Conservation (phyloP, 2,797 vertebrate genomes). For the Pygocentrus nattereri region DNA sequence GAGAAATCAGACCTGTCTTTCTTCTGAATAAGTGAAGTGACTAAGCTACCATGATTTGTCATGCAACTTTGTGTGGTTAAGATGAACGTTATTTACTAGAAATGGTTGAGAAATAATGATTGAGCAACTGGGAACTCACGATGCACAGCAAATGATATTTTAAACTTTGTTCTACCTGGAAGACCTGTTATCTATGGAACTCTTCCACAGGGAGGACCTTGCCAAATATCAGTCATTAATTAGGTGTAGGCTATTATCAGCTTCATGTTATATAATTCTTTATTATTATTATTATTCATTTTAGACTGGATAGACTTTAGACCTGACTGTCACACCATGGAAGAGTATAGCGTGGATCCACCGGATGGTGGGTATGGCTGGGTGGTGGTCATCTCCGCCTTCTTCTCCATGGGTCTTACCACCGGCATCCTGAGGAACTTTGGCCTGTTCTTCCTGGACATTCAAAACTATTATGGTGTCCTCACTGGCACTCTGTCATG, state of each 20-base stretch:
- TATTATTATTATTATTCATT: neutral
- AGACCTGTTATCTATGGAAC: neutral
- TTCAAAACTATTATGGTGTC: slow-evolving; percentile 79
- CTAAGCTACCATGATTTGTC: neutral
- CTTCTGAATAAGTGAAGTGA: no score
- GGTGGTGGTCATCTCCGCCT: slow-evolving; percentile 80
- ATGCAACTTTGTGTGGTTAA: neutral
- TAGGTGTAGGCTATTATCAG: neutral
- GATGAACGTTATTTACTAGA: neutral
- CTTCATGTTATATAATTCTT: neutral
- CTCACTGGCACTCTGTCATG: slow-evolving; percentile 81
- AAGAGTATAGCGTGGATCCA: slow-evolving; percentile 22
- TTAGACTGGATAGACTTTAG: neutral
- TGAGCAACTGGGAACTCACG: neutral
- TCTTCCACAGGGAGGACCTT: neutral
- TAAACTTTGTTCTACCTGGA: no score
- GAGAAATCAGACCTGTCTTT: no score
- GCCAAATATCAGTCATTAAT: neutral
- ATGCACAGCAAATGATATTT: neutral
- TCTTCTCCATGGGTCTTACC: slow-evolving; percentile 79
- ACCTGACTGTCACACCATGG: neutral
- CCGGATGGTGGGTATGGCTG: slow-evolving; percentile 80
- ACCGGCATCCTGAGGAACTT: slow-evolving; percentile 78
- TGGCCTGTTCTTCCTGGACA: slow-evolving; percentile 83
- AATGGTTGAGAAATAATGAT: neutral